phyloP scores from a whole-genome alignment of 2,113 vertebrate genomes.

The Hipposideros armiger region DNA sequence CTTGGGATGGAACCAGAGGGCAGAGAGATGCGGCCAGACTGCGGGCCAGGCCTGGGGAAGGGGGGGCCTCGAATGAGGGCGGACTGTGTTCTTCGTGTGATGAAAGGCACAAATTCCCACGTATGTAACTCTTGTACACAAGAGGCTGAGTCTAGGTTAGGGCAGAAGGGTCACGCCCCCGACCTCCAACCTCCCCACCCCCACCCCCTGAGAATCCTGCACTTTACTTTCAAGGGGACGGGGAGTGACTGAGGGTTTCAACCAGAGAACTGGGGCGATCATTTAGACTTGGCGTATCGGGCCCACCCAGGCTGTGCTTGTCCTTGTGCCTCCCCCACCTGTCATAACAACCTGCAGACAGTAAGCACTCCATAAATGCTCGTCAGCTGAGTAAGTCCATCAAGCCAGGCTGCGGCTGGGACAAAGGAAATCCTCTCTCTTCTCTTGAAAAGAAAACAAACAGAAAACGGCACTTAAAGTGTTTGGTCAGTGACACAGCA shows the following conservation, averaged over 20 bases:
- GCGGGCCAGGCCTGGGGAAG: neutral
- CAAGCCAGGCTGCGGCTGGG: neutral
- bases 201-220: neutral
- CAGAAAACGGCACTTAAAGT: neutral
- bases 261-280: neutral
- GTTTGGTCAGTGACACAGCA: neutral
- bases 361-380: neutral
- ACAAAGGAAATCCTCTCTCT: neutral
- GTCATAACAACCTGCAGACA: neutral
- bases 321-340: neutral
- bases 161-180: rapidly evolving
- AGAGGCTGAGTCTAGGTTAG: rapidly evolving
- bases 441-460: neutral
- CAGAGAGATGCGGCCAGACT: rapidly evolving
- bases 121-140: rapidly evolving
- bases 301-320: neutral
- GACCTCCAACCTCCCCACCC: neutral
- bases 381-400: rapidly evolving
- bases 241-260: too few relatives aligned
- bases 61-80: neutral
- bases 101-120: neutral
- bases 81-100: neutral
- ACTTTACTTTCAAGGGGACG: neutral
- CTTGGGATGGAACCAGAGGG: neutral
- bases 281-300: too few relatives aligned